Percentiles rank a stretch among this genome's conserved stretches.
Evolutionary conservation across 2,797 vertebrate genomes (phyloP).

Genomic region (Epinephelus malabaricus): DNA sequence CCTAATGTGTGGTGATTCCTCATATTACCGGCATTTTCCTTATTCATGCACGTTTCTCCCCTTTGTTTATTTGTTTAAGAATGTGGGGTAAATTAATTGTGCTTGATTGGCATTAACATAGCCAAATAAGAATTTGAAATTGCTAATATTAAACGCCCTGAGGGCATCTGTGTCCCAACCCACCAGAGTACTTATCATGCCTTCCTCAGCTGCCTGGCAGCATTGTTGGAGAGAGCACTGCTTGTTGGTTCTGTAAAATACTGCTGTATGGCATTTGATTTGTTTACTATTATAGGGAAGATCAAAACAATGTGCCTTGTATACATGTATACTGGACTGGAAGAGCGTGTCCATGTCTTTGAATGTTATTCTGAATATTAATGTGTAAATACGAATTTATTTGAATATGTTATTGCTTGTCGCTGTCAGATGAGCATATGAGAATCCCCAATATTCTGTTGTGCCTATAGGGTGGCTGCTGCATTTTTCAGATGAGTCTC

Average conservation of each 20-base stretch:
- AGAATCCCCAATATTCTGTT: conserved; percentile 25
- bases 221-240: conserved; percentile 67
- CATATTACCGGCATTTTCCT: conserved; percentile 2
- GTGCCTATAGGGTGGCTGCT: conserved; percentile 45
- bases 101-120: conserved; percentile 83
- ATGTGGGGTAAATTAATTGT: conserved; percentile 72
- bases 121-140: conserved; percentile 82
- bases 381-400: conserved; percentile 67
- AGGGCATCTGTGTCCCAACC: conserved; percentile 76
- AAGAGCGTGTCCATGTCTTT: conserved; percentile 31
- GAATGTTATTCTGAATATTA: conserved; percentile 61
- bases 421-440: conserved; percentile 30
- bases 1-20: conserved; percentile 29
- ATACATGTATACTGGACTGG: conserved; percentile 34
- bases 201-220: conserved; percentile 76
- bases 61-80: conserved; percentile 73
- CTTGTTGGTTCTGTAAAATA: conserved; percentile 73
- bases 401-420: conserved; percentile 66
- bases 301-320: conserved; percentile 62
- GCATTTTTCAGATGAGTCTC: conserved; percentile 23
- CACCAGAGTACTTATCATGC: conserved; percentile 81
- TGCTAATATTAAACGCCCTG: conserved; percentile 72
- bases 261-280: conserved; percentile 67
- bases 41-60: conserved; percentile 15
- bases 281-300: conserved; percentile 63